phyloP scores from a whole-genome alignment of 1,140 invertebrate species.

The Caerostris extrusa region DNA sequence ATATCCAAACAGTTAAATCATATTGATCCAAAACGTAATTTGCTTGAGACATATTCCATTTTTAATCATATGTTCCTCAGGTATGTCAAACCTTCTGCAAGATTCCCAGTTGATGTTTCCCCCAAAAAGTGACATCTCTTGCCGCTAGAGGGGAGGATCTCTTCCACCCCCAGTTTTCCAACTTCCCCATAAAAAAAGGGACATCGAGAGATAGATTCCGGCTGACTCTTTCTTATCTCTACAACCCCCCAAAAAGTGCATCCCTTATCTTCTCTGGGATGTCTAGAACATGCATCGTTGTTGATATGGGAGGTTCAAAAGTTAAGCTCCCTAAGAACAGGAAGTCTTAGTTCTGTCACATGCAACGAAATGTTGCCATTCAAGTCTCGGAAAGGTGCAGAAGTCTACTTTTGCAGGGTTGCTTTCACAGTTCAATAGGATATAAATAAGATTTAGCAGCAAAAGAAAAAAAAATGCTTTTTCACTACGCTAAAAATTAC shows the following conservation, averaged over 20 bases:
- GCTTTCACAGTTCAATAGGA: too few relatives aligned
- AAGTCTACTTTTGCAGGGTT: too few relatives aligned
- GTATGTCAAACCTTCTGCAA: not conserved
- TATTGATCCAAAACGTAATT: not conserved
- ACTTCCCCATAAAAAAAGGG: not conserved
- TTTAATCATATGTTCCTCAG: not conserved
- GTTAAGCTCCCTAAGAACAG: slow-evolving; percentile 13
- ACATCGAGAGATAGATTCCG: not conserved
- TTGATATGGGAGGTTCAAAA: not conserved
- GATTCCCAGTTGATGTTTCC: not conserved
- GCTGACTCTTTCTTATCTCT: not conserved
- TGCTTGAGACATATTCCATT: not conserved
- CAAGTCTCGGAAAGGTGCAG: not conserved
- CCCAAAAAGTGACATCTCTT: not conserved
- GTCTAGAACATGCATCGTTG: not conserved
- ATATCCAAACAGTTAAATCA: too few relatives aligned
- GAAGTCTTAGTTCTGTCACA: slow-evolving; percentile 20
- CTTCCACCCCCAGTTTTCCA: not conserved
- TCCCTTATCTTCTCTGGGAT: not conserved
- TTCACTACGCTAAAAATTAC: too few relatives aligned
- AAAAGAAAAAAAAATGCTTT: too few relatives aligned
- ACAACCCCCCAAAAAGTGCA: not conserved
- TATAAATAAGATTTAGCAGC: too few relatives aligned
- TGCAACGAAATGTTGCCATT: not conserved
- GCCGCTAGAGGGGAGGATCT: not conserved